Evolutionary conservation across 2,797 vertebrate genomes (phyloP).

Genomic region (Bradypus variegatus): DNA sequence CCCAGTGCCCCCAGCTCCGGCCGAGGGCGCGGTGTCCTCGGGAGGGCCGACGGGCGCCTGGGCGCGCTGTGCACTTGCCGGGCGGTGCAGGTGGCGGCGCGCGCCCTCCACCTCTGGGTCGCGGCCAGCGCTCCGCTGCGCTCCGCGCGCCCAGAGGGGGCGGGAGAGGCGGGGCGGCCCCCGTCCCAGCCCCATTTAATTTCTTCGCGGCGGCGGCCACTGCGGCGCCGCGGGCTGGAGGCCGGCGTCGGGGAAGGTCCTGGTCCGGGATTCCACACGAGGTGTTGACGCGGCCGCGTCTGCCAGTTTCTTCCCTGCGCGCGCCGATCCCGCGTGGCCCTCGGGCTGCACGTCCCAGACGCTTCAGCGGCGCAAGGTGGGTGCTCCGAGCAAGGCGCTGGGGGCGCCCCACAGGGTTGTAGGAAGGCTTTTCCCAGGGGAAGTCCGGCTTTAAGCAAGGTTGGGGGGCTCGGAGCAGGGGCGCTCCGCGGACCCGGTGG

Average conservation of each 20-base stretch:
- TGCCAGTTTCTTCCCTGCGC: neutral
- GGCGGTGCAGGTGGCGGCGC: conserved; percentile 60
- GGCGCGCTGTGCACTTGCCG: conserved; percentile 43
- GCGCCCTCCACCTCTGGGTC: conserved; percentile 48
- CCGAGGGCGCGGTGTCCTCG: neutral
- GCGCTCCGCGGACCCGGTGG: neutral
- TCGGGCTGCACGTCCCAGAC: neutral
- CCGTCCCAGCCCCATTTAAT: conserved; percentile 62
- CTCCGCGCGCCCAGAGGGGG: conserved; percentile 47
- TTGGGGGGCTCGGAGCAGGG: neutral
- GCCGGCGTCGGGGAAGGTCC: conserved; percentile 49
- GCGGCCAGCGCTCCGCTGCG: conserved; percentile 11
- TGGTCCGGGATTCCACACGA: neutral
- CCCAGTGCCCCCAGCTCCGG: neutral
- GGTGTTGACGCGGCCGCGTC: neutral
- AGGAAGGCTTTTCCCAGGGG: no score
- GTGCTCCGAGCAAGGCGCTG: neutral
- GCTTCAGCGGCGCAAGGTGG: conserved; percentile 54
- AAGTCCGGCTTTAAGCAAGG: neutral
- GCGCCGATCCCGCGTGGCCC: neutral
- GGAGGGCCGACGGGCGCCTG: neutral
- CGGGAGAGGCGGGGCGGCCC: conserved; percentile 59
- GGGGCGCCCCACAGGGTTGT: neutral
- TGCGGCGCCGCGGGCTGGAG: conserved; percentile 52
- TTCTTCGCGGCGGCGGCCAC: conserved; percentile 47